Base-by-base conservation (phyloP, 1,140 invertebrate genomes). In the Wasmannia auropunctata region DNA sequence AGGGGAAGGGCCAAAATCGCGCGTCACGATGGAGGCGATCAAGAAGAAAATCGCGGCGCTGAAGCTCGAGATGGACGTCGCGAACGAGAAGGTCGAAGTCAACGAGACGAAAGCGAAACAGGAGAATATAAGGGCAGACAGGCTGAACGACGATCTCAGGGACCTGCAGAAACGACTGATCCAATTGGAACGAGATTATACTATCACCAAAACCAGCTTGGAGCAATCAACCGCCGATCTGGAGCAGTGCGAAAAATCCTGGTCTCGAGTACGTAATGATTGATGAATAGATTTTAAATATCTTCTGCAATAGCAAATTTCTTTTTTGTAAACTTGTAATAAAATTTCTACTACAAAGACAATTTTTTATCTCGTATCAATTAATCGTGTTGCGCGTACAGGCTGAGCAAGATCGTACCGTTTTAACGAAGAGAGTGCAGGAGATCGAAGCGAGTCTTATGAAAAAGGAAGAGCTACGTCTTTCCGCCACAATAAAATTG, bases 41-140 rank as follows among this genome's bases (percentile, higher is more conserved):
- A 98, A 98, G 96, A 98, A 98, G 96, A 98, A 98, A 96, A 98
- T 98, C 96, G 97, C 97, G 95, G 96, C 97, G 88, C 96, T 98
- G 96, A 98, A 98, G 95, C 95, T 97, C 95, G 97, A 98, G 95
- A 98, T 97, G 96, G 97, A 98, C 91, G 96, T 96, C 91, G 97
- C 97, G 86, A 96, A 97, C 90, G 97, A 98, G 91, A 97, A 97
- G 90, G 97, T 97, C 51, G 97, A 98, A 92, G 95, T 96, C 88
- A 96, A 97, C 70, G 97, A 98, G 91, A 96, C 96, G 72, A 97
- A 97, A 93, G 96, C 97, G 43, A 96, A 96, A 91, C 97, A 97
- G 88, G 97, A 96, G 79, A 96, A 97, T 92, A 93, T 96, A 85
- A 95, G 96, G 67, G 96, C 97, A 34, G 96, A 97, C 87, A 96